Conservation (phyloP, 2,113 vertebrate species). For the Trochalopteron elliotii region DNA sequence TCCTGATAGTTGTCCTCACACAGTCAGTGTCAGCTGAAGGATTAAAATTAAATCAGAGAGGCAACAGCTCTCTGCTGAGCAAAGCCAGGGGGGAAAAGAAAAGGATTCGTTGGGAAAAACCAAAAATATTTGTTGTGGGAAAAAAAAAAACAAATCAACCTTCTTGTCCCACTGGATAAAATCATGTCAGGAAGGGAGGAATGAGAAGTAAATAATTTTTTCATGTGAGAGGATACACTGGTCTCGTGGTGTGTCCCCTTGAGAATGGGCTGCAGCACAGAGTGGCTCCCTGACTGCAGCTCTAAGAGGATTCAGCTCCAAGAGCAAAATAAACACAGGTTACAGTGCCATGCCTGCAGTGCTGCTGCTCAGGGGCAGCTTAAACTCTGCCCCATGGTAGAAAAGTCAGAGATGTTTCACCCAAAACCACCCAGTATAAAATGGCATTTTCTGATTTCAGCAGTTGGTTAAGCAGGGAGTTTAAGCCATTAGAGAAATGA, state of each 20-base stretch:
- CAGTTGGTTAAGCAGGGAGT: not conserved
- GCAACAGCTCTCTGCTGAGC: not conserved
- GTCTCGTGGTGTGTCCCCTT: not conserved
- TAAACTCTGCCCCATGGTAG: accelerated
- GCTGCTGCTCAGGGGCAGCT: not conserved
- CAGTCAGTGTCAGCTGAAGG: not conserved
- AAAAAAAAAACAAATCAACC: not conserved
- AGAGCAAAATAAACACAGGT: not conserved
- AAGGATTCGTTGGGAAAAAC: not conserved
- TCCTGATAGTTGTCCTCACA: not conserved
- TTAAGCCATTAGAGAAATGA: not conserved
- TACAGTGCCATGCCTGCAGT: not conserved
- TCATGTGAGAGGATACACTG: not conserved
- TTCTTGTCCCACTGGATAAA: not conserved
- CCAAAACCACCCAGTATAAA: not conserved
- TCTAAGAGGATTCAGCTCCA: not conserved
- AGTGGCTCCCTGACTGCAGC: not conserved
- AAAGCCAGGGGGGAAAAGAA: not conserved
- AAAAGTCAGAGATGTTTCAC: not conserved
- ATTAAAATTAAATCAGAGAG: not conserved
- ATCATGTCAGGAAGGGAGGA: not conserved
- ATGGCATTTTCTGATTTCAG: not conserved
- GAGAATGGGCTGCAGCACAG: not conserved
- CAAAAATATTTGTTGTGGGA: not conserved
- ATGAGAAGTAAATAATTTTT: not conserved